Evolutionary conservation across 1,140 invertebrate genomes (phyloP), one percentile per base, ranked within the genome.

Genomic region (Mercenaria mercenaria): DNA sequence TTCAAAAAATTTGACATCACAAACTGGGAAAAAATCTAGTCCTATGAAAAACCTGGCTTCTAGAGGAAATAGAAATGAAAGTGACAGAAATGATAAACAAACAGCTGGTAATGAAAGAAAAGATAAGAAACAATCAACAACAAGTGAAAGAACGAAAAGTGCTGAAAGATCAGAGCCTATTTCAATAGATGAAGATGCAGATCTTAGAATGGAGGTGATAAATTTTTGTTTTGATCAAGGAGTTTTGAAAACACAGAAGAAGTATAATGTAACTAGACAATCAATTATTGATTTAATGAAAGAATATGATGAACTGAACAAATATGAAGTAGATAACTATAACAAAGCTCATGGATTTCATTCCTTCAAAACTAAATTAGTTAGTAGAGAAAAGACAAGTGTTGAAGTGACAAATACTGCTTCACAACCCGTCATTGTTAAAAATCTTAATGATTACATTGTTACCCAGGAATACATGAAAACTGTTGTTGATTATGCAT

Each of bases 241-340:
- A 23, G 86, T 88, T 23, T 64, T 88, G 26, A 88, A 88, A 37
- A 88, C 86, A 34, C 86, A 88, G 34, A 88, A 88, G 29, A 88
- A 72, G 32, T 88, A 61, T 50, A 79, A 79, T 64, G 77, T 81
- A 11, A 88, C 86, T 18, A 64, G 86, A 20, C 86, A 88, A 52
- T 88, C 86, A 50, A 88, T 88, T 69, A 88, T 88, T 20, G 86
- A 88, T 72, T 61, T 88, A 6, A 88, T 88, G 86, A 88, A 88
- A 47, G 86, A 88, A 50, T 88, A 88, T 88, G 86, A 88, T 80
- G 86, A 88, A 72, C 37, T 88, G 29, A 88, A 72, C 47, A 72
- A 80, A 72, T 81, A 34, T 81, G 50, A 52, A 67, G 86, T 72
- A 43, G 72, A 87, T 56, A 69, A 43, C 2, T 87, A 87, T 34